Conservation (phyloP, 2,888 invertebrate genomes). For the Drosophila suboccidentalis region DNA sequence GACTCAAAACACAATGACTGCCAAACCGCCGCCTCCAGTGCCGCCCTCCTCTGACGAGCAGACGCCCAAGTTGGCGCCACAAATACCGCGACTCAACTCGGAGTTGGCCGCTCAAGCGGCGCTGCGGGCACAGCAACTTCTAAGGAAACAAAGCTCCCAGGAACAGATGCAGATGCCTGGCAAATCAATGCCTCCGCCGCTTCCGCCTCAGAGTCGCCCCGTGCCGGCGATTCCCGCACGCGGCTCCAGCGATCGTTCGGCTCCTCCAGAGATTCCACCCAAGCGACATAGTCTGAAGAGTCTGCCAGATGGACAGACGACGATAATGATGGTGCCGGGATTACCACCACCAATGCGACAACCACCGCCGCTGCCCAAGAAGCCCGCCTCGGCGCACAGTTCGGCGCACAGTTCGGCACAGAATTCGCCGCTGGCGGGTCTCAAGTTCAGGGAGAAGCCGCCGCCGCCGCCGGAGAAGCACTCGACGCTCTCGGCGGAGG, state of each 20-base stretch:
- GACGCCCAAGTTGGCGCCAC: conserved; percentile 82
- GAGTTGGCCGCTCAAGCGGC: conserved; percentile 86
- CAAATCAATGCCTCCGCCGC: conserved; percentile 65
- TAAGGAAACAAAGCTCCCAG: conserved; percentile 81
- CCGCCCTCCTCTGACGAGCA: conserved; percentile 63
- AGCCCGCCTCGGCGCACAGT: conserved; percentile 81
- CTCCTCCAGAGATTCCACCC: conserved; percentile 86
- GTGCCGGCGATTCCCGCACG: conserved; percentile 85
- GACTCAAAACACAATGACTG: conserved; percentile 61
- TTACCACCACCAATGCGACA: conserved; percentile 83
- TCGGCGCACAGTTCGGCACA: conserved; percentile 83
- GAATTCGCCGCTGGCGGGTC: conserved; percentile 82
- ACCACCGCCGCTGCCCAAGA: conserved; percentile 85
- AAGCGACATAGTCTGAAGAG: conserved; percentile 85
- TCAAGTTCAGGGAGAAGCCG: conserved; percentile 83
- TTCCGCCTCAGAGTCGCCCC: conserved; percentile 75
- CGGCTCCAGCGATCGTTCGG: conserved; percentile 79
- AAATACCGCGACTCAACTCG: conserved; percentile 84
- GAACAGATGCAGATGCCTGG: conserved; percentile 67
- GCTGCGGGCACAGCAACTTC: conserved; percentile 84
- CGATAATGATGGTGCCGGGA: conserved; percentile 54
- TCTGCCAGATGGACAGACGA: conserved; percentile 76
- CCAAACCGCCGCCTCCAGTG: conserved; percentile 72
- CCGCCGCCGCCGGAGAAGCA: conserved; percentile 81
- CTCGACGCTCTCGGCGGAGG: conserved; percentile 70